A percentile compares a stretch with the other conserved stretches of the same genome.
Evolutionary conservation across 2,113 vertebrate genomes (phyloP).

Genomic region (Plotosus lineatus): DNA sequence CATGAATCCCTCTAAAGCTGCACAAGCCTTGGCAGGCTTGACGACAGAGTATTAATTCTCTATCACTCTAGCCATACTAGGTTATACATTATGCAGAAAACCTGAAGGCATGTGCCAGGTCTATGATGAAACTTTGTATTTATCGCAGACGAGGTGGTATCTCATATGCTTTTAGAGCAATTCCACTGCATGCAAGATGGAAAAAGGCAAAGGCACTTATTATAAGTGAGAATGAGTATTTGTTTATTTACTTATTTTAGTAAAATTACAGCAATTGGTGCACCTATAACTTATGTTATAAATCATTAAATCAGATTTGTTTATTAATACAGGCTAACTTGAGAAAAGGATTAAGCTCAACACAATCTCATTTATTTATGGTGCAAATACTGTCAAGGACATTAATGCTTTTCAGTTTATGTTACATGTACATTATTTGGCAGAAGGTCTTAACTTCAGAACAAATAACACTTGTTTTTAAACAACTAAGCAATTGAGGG

Average conservation of each 20-base stretch:
- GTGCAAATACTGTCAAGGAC: background rate
- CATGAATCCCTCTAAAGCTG: background rate
- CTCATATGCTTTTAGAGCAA: background rate
- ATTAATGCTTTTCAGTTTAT: background rate
- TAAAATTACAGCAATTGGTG: background rate
- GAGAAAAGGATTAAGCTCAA: background rate
- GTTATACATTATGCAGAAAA: conserved; percentile 23
- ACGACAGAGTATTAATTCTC: conserved; percentile 2
- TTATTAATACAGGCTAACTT: background rate
- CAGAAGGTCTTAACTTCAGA: too few species aligned
- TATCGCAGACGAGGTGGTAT: background rate
- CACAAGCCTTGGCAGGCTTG: background rate
- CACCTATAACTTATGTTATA: background rate
- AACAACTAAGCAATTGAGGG: too few species aligned
- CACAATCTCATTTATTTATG: background rate
- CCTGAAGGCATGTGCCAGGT: background rate
- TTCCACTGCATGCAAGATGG: background rate
- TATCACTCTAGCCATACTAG: background rate
- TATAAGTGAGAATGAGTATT: background rate
- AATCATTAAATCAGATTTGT: background rate
- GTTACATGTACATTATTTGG: too few species aligned
- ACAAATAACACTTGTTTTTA: too few species aligned
- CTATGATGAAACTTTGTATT: conserved; percentile 1
- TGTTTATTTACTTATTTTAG: background rate
- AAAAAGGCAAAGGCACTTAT: conserved; percentile 8